phyloP scores from a whole-genome alignment of 2,113 vertebrate genomes.

The Alaudala cheleensis region DNA sequence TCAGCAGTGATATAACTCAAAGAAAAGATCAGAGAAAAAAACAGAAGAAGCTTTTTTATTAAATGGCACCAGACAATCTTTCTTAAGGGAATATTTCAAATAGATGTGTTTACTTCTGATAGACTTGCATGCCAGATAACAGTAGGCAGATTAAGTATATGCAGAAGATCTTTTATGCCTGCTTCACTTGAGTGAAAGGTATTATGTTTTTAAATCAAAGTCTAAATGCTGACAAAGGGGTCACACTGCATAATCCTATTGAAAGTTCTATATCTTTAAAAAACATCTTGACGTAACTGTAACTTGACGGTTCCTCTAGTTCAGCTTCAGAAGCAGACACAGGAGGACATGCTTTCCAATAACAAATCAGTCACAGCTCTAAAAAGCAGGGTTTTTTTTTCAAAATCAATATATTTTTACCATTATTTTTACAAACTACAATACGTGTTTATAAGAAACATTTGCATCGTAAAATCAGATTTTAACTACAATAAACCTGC shows the following conservation, averaged over 20 bases:
- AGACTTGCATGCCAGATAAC: conserved; percentile 27
- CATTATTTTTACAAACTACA: background rate
- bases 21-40: conserved; percentile 14
- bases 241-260: background rate
- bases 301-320: background rate
- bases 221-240: conserved; percentile 14
- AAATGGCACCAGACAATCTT: conserved; percentile 8
- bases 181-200: conserved; percentile 47
- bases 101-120: conserved; percentile 28
- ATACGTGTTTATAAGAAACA: background rate
- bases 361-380: background rate
- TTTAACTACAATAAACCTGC: background rate
- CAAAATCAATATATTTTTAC: background rate
- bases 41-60: background rate
- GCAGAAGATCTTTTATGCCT: conserved; percentile 37
- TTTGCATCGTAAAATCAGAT: background rate
- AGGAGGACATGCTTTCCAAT: background rate
- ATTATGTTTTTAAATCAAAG: conserved; percentile 56
- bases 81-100: conserved; percentile 48
- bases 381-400: background rate
- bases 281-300: background rate
- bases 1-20: background rate
- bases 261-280: conserved; percentile 37
- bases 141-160: conserved; percentile 58
- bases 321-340: background rate